phyloP scores from a whole-genome alignment of 2,113 vertebrate genomes.

The Cavia porcellus region DNA sequence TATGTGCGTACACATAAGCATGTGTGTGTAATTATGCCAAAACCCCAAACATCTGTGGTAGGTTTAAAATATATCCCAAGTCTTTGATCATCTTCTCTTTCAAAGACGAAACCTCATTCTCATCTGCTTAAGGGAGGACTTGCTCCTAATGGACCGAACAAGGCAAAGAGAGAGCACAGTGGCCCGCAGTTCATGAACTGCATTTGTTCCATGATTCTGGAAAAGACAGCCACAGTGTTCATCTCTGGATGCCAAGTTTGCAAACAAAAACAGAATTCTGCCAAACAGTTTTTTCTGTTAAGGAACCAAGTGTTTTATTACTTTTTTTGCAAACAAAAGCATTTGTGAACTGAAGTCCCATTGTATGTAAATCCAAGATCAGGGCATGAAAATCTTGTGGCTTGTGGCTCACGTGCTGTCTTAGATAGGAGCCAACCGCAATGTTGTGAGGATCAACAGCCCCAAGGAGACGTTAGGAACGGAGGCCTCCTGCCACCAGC shows the following conservation, averaged over 20 bases:
- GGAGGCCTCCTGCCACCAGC: not conserved
- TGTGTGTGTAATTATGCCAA: not conserved
- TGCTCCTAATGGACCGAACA: not conserved
- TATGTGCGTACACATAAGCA: not conserved
- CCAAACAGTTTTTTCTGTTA: not conserved
- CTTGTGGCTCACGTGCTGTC: not conserved
- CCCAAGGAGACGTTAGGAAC: not conserved
- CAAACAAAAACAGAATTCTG: not conserved
- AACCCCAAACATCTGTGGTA: not conserved
- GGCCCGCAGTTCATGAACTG: not conserved
- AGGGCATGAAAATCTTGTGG: not conserved
- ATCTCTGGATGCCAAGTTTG: not conserved
- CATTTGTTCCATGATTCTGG: not conserved
- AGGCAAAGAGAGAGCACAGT: not conserved
- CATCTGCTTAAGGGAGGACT: not conserved
- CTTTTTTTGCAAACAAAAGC: not conserved
- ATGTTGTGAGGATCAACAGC: not conserved
- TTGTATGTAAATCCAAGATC: not conserved
- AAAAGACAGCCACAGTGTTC: not conserved
- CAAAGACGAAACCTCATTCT: not conserved
- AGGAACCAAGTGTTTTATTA: not conserved
- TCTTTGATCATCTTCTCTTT: not conserved
- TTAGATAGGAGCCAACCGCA: not conserved
- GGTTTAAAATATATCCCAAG: constrained; percentile 17
- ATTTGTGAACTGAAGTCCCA: not conserved